Evolutionary conservation across 2,888 invertebrate genomes (phyloP).

Genomic region (Cerceris ruficornis): DNA sequence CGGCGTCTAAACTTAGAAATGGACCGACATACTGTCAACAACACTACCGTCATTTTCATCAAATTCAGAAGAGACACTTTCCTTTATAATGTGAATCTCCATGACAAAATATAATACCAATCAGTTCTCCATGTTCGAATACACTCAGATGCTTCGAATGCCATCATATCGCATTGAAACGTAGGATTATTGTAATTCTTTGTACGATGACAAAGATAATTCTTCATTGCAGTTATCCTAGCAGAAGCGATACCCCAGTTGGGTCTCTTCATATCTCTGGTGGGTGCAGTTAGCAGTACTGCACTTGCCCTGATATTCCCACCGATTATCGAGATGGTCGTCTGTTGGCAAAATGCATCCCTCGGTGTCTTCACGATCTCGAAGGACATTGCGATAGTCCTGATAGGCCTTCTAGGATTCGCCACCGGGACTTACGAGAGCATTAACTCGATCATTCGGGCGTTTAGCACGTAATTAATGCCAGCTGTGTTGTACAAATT

Average conservation of each 20-base stretch:
- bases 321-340: slow-evolving; percentile 91
- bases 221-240: slow-evolving; percentile 87
- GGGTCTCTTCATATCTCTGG: slow-evolving; percentile 93
- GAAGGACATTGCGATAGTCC: slow-evolving; percentile 87
- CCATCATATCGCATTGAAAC: background rate
- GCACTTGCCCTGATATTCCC: slow-evolving; percentile 94
- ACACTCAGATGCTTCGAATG: too few relatives aligned
- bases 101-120: too few relatives aligned
- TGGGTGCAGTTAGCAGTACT: slow-evolving; percentile 95
- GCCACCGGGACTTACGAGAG: slow-evolving; percentile 90
- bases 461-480: slow-evolving; percentile 77
- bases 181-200: background rate
- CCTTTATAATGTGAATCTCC: too few relatives aligned
- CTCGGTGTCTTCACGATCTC: slow-evolving; percentile 79
- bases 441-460: slow-evolving; percentile 84
- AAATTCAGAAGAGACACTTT: too few relatives aligned
- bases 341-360: slow-evolving; percentile 85
- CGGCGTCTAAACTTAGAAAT: too few relatives aligned
- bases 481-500: slow-evolving; percentile 40
- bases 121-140: too few relatives aligned
- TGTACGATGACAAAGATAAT: background rate
- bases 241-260: slow-evolving; percentile 94
- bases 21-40: too few relatives aligned
- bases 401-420: slow-evolving; percentile 88
- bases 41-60: too few relatives aligned